Percentiles rank a stretch among this genome's conserved stretches.
phyloP scores from a whole-genome alignment of 2,797 vertebrate species.

The Oreochromis mossambicus region DNA sequence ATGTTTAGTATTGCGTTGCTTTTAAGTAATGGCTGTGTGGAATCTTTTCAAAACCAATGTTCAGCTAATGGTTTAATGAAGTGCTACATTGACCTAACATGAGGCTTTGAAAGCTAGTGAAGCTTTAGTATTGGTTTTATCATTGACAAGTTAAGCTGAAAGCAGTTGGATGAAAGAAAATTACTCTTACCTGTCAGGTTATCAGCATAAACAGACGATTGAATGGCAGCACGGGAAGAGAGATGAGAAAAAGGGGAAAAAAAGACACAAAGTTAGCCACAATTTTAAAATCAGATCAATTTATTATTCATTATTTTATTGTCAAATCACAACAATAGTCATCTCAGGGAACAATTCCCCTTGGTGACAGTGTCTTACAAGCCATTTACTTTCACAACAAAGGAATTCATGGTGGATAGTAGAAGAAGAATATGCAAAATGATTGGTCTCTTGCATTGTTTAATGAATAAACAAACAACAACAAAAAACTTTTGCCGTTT shows the following conservation, averaged over 20 bases:
- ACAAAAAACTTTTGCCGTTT: not conserved
- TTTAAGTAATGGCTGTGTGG: slow-evolving; percentile 3
- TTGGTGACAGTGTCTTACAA: not conserved
- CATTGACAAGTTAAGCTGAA: not conserved
- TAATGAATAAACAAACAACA: not conserved
- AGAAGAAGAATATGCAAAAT: not conserved
- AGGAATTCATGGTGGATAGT: not conserved
- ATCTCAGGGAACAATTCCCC: not conserved
- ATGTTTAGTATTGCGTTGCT: not conserved
- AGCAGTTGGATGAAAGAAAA: not conserved
- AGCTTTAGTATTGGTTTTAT: not conserved
- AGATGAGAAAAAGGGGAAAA: not conserved
- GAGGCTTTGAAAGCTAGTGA: not conserved
- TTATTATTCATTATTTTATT: not conserved
- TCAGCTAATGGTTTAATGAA: not conserved
- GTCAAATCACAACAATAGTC: not conserved
- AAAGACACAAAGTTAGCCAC: slow-evolving; percentile 6
- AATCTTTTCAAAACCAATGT: not conserved
- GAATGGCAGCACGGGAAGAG: not conserved
- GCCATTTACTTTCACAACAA: not conserved
- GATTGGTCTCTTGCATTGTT: not conserved
- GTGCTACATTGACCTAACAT: not conserved
- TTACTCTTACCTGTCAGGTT: slow-evolving; percentile 57
- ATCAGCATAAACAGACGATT: not conserved
- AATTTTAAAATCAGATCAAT: not conserved